Base-by-base conservation (phyloP, 2,797 vertebrate genomes). In the Tarsius wallacei region DNA sequence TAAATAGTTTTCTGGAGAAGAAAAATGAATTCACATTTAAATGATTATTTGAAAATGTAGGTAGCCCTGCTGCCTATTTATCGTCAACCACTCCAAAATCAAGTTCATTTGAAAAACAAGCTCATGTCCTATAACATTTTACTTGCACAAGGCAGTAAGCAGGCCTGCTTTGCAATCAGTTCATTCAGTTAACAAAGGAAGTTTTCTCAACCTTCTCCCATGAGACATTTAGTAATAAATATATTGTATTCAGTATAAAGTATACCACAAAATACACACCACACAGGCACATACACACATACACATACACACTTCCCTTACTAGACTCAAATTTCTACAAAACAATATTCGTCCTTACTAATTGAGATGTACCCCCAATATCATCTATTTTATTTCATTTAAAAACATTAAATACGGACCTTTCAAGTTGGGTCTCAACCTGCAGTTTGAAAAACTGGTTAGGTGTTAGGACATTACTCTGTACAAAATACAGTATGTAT, bases 1-100 rank as follows among this genome's bases (percentile, higher is more conserved):
- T 19, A 77, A 85, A 64, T 86, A 33, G 88, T 88, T 90, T 91
- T 76, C 71, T 73, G 6, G 55, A 89, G 24, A 96, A 83, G 64
- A 78, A 90, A 89, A 84, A 33, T 80, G 26, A 84, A 91, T 61
- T 78, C 22, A n/a, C 87, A 28, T 82, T 76, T 63, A 2, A 71
- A 73, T 82, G 28, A 61, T 16, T 47, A 28, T 77, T 77, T 93
- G 21, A 86, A 94, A 84, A 74, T 22, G 17, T 91, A 53, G 93
- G 80, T 36, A 74, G 15, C 22, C 28, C 19, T 63, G 26, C 5
- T 76, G 31, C 61, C n/a, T 64, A 42, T 59, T 19, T 86, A 33
- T 71, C 63, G 21, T 85, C 12, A 51, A 51, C 31, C 14, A 66
- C 61, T 82, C 33, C 66, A 84, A 64, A 87, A 82, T 42, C 31